These are phyloP conservation scores for Leptinotarsa texana DNA, from an alignment of 1,140 invertebrate genomes.

Conservation along the genomic window DNA sequence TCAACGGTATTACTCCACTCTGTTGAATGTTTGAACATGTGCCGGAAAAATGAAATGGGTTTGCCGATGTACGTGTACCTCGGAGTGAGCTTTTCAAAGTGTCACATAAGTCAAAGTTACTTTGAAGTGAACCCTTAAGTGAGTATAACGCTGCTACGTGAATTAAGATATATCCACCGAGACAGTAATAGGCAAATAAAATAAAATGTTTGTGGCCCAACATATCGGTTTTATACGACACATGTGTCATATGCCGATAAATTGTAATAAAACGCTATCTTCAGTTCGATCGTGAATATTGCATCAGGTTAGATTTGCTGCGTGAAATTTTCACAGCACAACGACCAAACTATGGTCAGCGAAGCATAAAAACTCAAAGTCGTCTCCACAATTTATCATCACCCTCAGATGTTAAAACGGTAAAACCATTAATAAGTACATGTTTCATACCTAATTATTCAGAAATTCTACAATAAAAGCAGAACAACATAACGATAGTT, in stretches of 20 bases:
- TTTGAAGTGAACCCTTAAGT: slow-evolving; percentile 16
- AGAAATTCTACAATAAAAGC: too few relatives aligned
- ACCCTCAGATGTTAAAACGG: too few relatives aligned
- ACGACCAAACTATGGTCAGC: too few relatives aligned
- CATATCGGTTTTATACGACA: slow-evolving; percentile 38
- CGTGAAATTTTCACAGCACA: not conserved
- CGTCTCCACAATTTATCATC: too few relatives aligned
- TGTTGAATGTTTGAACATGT: not conserved
- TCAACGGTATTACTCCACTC: not conserved
- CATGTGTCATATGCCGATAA: slow-evolving; percentile 32
- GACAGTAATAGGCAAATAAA: slow-evolving; percentile 33
- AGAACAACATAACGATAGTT: too few relatives aligned
- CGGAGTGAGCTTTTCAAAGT: not conserved
- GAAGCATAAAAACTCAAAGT: too few relatives aligned
- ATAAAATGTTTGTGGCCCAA: slow-evolving; percentile 31
- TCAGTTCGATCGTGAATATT: slow-evolving; percentile 30
- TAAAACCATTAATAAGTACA: too few relatives aligned
- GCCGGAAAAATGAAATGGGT: not conserved
- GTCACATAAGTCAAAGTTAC: slow-evolving; percentile 23
- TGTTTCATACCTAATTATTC: too few relatives aligned
- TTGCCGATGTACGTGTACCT: not conserved
- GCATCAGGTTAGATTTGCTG: slow-evolving; percentile 30
- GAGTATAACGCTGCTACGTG: slow-evolving; percentile 11
- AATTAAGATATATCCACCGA: slow-evolving; percentile 35
- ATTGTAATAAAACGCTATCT: slow-evolving; percentile 22